Evolutionary conservation across 2,797 vertebrate species (phyloP), one percentile per base, ranked within the genome.

Genomic region (Hypotaenidia okinawae): DNA sequence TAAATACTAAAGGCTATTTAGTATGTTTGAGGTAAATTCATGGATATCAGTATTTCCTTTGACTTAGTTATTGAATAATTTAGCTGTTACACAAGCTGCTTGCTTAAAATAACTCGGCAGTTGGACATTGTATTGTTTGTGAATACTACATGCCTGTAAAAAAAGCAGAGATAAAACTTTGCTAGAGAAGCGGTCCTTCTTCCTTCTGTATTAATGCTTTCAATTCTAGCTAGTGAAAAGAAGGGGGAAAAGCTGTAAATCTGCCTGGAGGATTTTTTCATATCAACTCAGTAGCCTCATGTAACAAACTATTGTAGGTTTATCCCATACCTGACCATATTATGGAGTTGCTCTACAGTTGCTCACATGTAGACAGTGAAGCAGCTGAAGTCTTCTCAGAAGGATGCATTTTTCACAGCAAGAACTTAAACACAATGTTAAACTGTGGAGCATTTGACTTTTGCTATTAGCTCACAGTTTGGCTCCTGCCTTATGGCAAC

Each of bases 1-100:
- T 68, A 30, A 86, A 84, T 70, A 52, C 43, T 73, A 27, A 66
- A 51, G 22, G 2, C 41, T 78, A 3, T 51, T 64, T 86, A 43
- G 23, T 74, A 9, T 15, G 5, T 10, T 35, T 84, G 74, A 82
- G 35, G 43, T 59, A 67, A 52, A 67, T 25, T 67, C 61, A 41
- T 49, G 84, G 41, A 66, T 87, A 47, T 10, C 3, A 22, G 8
- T 51, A 28, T 67, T 92, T 93, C 8, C 18, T 87, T 72, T 89
- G 57, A 35, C 15, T 75, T 89, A 12, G 32, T 63, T 87, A 5
- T 82, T 82, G 35, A 54, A 25, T 37, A 14, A 41, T 58, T 35
- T 62, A 76, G 54, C 41, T 77, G 12, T 92, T 94, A 73, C 87
- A 94, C 51, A 93, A 91, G 47, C 49, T 84, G 24, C 79, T 91